Evolutionary conservation across 2,113 vertebrate species (phyloP).

Genomic region (Silurus glanis): DNA sequence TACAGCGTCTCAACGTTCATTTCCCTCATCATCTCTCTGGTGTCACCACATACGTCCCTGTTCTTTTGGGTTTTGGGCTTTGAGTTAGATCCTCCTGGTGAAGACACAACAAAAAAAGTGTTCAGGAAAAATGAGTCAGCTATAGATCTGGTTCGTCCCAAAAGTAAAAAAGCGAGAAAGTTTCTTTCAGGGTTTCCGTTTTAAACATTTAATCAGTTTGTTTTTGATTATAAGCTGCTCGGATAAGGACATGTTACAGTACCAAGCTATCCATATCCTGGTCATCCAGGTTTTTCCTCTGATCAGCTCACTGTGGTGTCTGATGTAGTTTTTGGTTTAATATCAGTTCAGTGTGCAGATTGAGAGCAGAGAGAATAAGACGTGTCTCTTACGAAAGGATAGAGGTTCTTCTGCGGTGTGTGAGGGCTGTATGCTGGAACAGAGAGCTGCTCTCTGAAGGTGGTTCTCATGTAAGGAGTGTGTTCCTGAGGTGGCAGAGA

Average conservation of each 20-base stretch:
- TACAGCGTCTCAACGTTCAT: no score
- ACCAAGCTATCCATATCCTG: background rate
- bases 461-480: constrained; percentile 37
- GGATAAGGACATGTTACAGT: background rate
- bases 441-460: constrained; percentile 46
- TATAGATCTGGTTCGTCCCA: no score
- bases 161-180: no score
- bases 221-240: background rate
- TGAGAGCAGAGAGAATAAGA: background rate
- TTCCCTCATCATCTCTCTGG: constrained; percentile 48
- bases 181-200: background rate
- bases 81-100: constrained; percentile 46
- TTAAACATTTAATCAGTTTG: background rate
- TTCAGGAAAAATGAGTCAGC: no score
- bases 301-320: no score
- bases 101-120: background rate
- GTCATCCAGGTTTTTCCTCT: no score
- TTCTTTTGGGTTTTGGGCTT: constrained; percentile 40
- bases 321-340: background rate
- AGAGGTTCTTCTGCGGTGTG: background rate
- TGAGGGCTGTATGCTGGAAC: constrained; percentile 41
- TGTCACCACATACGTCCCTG: constrained; percentile 63
- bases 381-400: constrained; percentile 31
- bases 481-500: constrained; percentile 5
- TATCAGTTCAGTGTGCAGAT: background rate